Evolutionary conservation across 2,888 invertebrate species (phyloP), one percentile per base, ranked within the genome.

Genomic region (Epirrhoe tristata): DNA sequence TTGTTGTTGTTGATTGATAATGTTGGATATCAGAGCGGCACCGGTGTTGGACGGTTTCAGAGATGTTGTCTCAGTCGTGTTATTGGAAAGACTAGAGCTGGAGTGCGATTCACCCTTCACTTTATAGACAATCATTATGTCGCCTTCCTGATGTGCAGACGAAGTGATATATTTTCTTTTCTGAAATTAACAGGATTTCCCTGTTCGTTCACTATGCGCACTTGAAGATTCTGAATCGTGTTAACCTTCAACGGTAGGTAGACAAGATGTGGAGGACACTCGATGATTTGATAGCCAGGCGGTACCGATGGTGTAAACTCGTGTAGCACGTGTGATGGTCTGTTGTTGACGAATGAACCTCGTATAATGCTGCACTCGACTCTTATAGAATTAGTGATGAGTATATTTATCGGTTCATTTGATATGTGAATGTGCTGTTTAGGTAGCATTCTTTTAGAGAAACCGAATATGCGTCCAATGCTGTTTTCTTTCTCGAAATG

Each of bases 311-410:
- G 53, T 32, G 53, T n/a, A 53, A 53, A 53, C 14, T 53, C 53
- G 24, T 69, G 69, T 36, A 69, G 32, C 31, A 69, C 62, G 34
- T 63, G 65, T 8, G 62, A 58, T 16, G 69, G 56, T 14, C 31
- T 55, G 46, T 65, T 63, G 58, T 69, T 69, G 43, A 69, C 52
- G 43, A 69, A 69, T 69, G 69, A 69, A 0, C 69, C 69, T 55
- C 55, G 54, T 2, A 63, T 56, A n/a, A 69, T 69, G 10, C 51
- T 69, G 6, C 69, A 69, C 10, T 69, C 69, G 56, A 69, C 56
- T 69, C 69, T 69, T 69, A 66, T 69, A 65, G 62, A 36, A 10
- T 65, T 69, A 1, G 62, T 69, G 7, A 67, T 58, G 36, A 70
- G 62, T 16, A 64, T n/a, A 53, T 70, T 16, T n/a, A 54, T 54